Evolutionary conservation across 1,140 invertebrate genomes (phyloP).

Genomic region (Lanistes nyassanus): DNA sequence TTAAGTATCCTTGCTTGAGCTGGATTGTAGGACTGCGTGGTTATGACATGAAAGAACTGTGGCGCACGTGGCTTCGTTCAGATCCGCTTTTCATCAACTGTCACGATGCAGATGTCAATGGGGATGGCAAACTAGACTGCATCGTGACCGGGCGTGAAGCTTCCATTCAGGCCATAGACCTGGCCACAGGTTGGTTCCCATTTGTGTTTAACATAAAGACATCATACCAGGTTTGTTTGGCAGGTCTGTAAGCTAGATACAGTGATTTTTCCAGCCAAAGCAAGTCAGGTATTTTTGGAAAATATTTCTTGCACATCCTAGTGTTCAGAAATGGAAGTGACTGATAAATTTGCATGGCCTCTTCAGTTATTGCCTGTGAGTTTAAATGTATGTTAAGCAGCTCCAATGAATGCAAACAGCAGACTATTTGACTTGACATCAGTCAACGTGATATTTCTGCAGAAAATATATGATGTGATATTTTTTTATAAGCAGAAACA

Average conservation of each 20-base stretch:
- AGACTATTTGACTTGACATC: too few relatives aligned
- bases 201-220: not conserved
- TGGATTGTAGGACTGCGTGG: conserved; percentile 53
- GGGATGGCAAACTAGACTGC: conserved; percentile 57
- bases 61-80: conserved; percentile 43
- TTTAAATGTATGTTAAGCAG: not conserved
- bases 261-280: not conserved
- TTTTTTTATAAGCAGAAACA: too few relatives aligned
- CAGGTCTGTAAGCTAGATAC: too few relatives aligned
- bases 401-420: too few relatives aligned
- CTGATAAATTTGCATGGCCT: not conserved
- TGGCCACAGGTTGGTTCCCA: conserved; percentile 43
- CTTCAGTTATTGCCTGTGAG: not conserved
- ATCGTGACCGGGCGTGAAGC: conserved; percentile 51
- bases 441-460: too few relatives aligned
- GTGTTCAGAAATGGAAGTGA: not conserved
- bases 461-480: too few relatives aligned
- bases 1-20: conserved; percentile 45
- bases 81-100: conserved; percentile 52
- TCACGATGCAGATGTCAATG: conserved; percentile 56
- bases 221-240: not conserved
- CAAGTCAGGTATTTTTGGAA: not conserved
- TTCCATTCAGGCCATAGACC: conserved; percentile 55
- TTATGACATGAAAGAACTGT: conserved; percentile 54
- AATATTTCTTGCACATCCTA: not conserved